Evolutionary conservation across 2,888 invertebrate species (phyloP).

Genomic region (Augochlorella aurata): DNA sequence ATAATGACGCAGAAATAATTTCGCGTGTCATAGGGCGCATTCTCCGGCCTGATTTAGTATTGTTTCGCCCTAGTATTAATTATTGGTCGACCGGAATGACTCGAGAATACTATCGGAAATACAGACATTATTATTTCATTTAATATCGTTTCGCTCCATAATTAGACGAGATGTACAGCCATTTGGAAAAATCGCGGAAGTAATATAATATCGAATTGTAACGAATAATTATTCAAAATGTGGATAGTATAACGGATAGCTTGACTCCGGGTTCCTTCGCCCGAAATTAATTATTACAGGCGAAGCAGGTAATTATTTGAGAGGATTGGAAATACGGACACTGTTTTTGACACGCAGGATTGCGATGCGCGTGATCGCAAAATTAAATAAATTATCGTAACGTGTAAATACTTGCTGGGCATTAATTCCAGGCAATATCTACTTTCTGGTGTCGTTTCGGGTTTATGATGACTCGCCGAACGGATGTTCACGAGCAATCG

Average conservation of each 20-base stretch:
- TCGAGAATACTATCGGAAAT: too few species aligned
- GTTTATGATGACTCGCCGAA: neutral
- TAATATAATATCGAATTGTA: too few species aligned
- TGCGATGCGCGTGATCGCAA: neutral
- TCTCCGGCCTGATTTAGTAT: neutral
- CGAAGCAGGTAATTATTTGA: neutral
- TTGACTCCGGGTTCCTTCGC: neutral
- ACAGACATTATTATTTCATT: too few species aligned
- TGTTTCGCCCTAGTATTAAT: neutral
- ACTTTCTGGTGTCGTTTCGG: neutral
- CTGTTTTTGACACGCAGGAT: neutral
- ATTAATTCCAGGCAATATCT: neutral
- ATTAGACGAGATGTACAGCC: too few species aligned
- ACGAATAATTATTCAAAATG: neutral
- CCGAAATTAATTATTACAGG: neutral
- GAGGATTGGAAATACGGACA: neutral
- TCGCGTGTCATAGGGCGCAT: neutral
- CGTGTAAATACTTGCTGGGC: neutral
- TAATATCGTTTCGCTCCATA: too few species aligned
- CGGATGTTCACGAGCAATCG: constrained; percentile 24
- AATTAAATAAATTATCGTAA: neutral
- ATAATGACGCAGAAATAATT: constrained; percentile 32
- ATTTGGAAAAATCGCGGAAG: too few species aligned
- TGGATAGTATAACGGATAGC: neutral
- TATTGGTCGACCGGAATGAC: neutral